Conservation (phyloP, 2,113 vertebrate genomes). For the Emydocephalus ijimae region DNA sequence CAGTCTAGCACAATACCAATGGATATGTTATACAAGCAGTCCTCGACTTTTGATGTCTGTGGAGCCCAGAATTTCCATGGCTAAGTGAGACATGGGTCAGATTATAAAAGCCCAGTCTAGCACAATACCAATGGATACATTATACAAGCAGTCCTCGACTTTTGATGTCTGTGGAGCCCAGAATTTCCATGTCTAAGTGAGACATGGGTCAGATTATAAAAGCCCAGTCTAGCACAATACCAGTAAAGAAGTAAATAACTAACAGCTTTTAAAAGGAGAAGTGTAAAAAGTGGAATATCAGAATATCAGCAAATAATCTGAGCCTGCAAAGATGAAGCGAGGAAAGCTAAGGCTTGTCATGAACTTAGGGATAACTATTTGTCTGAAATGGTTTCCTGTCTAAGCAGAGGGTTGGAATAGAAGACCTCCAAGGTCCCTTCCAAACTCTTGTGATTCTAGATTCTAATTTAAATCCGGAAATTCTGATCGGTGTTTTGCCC, state of each 20-base stretch:
- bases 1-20: not conserved
- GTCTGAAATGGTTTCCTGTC: not conserved
- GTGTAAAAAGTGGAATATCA: too few relatives aligned
- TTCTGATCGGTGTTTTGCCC: not conserved
- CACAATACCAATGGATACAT: too few relatives aligned
- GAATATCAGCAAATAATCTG: not conserved
- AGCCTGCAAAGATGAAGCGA: not conserved
- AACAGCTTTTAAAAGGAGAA: not conserved
- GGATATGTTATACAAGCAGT: not conserved
- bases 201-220: not conserved
- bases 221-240: not conserved
- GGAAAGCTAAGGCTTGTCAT: not conserved
- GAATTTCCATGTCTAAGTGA: too few relatives aligned
- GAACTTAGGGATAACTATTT: not conserved
- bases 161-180: too few relatives aligned
- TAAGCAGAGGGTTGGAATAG: not conserved
- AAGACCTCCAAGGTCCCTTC: not conserved
- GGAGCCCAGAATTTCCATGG: not conserved
- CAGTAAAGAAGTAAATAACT: not conserved
- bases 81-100: not conserved
- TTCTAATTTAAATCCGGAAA: not conserved
- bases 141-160: too few relatives aligned
- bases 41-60: rapidly evolving
- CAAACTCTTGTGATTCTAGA: too few relatives aligned
- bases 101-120: not conserved